A percentile compares a stretch with the other conserved stretches of the same genome.
phyloP scores from a whole-genome alignment of 2,888 invertebrate genomes.

The Conchocele bisecta region DNA sequence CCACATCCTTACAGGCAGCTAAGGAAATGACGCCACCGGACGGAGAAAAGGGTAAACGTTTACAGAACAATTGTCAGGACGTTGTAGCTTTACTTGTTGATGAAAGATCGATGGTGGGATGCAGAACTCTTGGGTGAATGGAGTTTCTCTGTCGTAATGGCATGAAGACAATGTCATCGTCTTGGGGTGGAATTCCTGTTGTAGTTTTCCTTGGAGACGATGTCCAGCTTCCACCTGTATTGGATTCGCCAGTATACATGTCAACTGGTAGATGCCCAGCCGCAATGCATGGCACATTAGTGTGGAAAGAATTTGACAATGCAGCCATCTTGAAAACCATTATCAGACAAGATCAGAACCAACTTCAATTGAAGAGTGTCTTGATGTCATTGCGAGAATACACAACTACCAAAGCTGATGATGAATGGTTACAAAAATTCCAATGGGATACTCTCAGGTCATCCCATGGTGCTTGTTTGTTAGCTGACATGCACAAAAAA shows the following conservation, averaged over 20 bases:
- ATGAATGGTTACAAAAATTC: slow-evolving; percentile 47
- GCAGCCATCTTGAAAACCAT: slow-evolving; percentile 8
- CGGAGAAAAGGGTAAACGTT: slow-evolving; percentile 34
- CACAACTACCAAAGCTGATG: slow-evolving; percentile 15
- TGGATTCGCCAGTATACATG: slow-evolving; percentile 52
- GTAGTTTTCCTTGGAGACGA: slow-evolving; percentile 61
- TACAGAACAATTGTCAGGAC: slow-evolving; percentile 46
- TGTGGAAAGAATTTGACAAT: slow-evolving; percentile 22
- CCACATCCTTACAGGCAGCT: slow-evolving; percentile 18
- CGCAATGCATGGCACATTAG: background rate
- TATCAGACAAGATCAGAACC: slow-evolving; percentile 11
- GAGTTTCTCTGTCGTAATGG: background rate
- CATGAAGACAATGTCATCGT: background rate
- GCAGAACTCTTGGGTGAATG: background rate
- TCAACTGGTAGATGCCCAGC: background rate
- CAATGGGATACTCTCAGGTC: slow-evolving; percentile 33
- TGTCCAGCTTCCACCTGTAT: slow-evolving; percentile 57
- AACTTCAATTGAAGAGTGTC: background rate
- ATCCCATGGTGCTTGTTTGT: slow-evolving; percentile 10
- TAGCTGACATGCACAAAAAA: no score
- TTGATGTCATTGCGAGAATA: slow-evolving; percentile 36
- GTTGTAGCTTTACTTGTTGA: slow-evolving; percentile 54
- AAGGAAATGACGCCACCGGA: slow-evolving; percentile 53
- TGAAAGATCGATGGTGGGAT: slow-evolving; percentile 47
- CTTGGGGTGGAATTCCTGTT: slow-evolving; percentile 59